A percentile compares a stretch with the other conserved stretches of the same genome.
Evolutionary conservation across 2,797 vertebrate species (phyloP).

Genomic region (Hydrocynus forskahlii): DNA sequence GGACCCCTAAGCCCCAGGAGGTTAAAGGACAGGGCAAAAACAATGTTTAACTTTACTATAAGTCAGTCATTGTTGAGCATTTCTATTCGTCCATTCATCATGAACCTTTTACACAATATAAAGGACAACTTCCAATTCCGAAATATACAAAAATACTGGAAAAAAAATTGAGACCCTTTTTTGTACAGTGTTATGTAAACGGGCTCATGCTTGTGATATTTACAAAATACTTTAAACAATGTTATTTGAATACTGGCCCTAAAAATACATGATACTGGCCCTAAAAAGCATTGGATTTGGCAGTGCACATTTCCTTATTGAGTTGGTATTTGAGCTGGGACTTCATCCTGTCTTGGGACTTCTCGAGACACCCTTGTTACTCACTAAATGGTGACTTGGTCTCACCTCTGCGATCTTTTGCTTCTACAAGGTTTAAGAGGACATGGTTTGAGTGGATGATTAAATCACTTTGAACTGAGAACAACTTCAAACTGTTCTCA

Average conservation of each 20-base stretch:
- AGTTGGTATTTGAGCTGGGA: not conserved
- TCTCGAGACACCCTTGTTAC: not conserved
- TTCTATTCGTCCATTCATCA: too few species aligned
- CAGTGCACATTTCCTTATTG: not conserved
- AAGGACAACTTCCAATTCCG: too few species aligned
- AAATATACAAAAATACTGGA: too few species aligned
- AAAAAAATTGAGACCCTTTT: too few species aligned
- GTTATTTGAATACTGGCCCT: not conserved
- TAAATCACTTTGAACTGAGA: not conserved
- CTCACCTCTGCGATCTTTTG: not conserved
- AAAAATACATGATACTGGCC: not conserved
- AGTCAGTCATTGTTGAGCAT: too few species aligned
- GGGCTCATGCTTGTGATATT: too few species aligned
- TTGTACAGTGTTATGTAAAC: too few species aligned
- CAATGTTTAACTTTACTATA: too few species aligned
- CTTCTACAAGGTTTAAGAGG: slow-evolving; percentile 3
- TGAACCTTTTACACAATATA: too few species aligned
- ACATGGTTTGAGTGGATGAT: not conserved
- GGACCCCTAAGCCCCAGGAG: too few species aligned
- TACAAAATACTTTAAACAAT: too few species aligned
- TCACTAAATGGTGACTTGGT: not conserved
- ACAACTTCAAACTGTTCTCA: slow-evolving; percentile 33
- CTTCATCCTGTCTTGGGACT: not conserved
- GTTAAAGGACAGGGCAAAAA: too few species aligned
- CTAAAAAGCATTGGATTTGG: not conserved